Evolutionary conservation across 2,888 invertebrate genomes (phyloP).

Genomic region (Tridacna gigas): DNA sequence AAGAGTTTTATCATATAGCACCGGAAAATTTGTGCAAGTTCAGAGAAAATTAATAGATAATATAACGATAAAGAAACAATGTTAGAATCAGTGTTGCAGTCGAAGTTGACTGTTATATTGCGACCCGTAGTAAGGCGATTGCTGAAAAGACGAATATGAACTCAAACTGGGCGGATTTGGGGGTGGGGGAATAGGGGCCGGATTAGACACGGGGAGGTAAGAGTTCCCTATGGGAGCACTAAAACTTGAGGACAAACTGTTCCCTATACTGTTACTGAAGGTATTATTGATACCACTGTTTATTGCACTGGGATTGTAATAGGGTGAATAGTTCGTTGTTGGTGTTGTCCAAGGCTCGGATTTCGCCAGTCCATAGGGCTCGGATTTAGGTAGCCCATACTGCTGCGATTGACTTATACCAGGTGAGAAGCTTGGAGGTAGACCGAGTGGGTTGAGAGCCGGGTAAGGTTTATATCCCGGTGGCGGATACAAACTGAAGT

Average conservation of each 20-base stretch:
- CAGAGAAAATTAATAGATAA: too few species aligned
- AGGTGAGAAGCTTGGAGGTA: slow-evolving; percentile 70
- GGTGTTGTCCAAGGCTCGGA: slow-evolving; percentile 69
- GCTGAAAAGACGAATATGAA: slow-evolving; percentile 69
- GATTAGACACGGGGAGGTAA: slow-evolving; percentile 65
- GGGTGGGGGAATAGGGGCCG: slow-evolving; percentile 61
- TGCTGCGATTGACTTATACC: slow-evolving; percentile 74
- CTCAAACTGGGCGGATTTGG: slow-evolving; percentile 54
- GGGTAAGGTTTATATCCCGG: slow-evolving; percentile 76
- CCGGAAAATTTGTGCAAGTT: too few species aligned
- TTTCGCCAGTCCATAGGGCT: slow-evolving; percentile 46
- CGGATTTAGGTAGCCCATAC: slow-evolving; percentile 64
- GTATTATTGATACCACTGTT: slow-evolving; percentile 52
- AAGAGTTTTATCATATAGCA: too few species aligned
- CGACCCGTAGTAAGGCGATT: slow-evolving; percentile 65
- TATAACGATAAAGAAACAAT: too few species aligned
- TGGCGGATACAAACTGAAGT: slow-evolving; percentile 75
- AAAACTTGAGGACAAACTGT: slow-evolving; percentile 52
- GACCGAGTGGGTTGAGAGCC: slow-evolving; percentile 70
- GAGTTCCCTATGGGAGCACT: slow-evolving; percentile 61
- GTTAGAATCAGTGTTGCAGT: slow-evolving; percentile 21
- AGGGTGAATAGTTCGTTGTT: slow-evolving; percentile 64
- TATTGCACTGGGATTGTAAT: slow-evolving; percentile 65
- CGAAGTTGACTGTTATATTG: slow-evolving; percentile 67
- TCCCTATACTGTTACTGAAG: slow-evolving; percentile 55